Evolutionary conservation across 2,888 invertebrate genomes (phyloP).

Genomic region (Macaria notata): DNA sequence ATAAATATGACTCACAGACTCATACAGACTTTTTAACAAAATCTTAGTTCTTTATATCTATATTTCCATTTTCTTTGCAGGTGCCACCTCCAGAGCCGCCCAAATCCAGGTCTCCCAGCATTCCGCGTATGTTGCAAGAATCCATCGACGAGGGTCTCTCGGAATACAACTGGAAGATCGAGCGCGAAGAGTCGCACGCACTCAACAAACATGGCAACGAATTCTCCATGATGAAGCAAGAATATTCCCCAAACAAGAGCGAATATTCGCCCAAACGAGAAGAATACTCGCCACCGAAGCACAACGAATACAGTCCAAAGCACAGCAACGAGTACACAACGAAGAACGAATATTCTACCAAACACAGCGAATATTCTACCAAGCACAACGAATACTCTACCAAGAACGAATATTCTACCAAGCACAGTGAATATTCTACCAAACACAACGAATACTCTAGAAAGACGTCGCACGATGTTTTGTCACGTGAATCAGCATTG

Average conservation of each 20-base stretch:
- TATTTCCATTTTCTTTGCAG: slow-evolving; percentile 38
- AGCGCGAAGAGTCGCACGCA: slow-evolving; percentile 54
- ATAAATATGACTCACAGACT: too few species aligned
- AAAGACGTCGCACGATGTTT: slow-evolving; percentile 88
- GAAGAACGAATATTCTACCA: slow-evolving; percentile 29
- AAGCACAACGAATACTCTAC: slow-evolving; percentile 70
- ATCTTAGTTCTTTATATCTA: too few species aligned
- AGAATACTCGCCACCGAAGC: slow-evolving; percentile 11
- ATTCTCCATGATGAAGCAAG: slow-evolving; percentile 16
- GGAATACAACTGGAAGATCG: slow-evolving; percentile 74
- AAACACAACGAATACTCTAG: slow-evolving; percentile 70
- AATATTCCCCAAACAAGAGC: slow-evolving; percentile 14
- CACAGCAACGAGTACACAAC: slow-evolving; percentile 33
- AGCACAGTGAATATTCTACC: slow-evolving; percentile 24
- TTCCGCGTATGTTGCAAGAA: slow-evolving; percentile 71
- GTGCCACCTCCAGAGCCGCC: slow-evolving; percentile 88
- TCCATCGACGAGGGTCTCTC: slow-evolving; percentile 69
- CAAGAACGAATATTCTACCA: slow-evolving; percentile 24
- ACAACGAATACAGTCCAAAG: slow-evolving; percentile 33
- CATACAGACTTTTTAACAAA: too few species aligned
- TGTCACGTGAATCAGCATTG: slow-evolving; percentile 91
- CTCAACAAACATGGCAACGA: slow-evolving; percentile 43
- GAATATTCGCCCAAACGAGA: slow-evolving; percentile 55
- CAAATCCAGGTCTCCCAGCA: slow-evolving; percentile 74
- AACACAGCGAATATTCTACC: slow-evolving; percentile 73